phyloP scores from a whole-genome alignment of 2,888 invertebrate genomes.

The Acanthosepion esculentum region DNA sequence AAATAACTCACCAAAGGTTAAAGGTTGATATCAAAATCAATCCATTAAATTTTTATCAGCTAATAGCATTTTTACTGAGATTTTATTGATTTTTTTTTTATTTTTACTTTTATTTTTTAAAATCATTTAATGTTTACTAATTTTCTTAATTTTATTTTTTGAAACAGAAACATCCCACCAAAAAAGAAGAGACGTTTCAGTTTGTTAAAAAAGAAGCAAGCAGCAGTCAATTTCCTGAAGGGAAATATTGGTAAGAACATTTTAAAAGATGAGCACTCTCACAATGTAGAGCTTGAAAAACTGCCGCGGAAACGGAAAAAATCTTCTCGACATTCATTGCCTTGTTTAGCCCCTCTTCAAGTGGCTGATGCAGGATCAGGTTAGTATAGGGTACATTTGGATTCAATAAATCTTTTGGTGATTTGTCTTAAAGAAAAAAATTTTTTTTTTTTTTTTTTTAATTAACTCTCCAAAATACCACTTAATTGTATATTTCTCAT shows the following conservation, averaged over 20 bases:
- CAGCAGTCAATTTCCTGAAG: background rate
- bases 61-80: background rate
- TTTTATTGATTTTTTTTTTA: background rate
- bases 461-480: too few relatives aligned
- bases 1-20: too few relatives aligned
- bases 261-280: background rate
- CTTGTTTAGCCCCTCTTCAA: background rate
- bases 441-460: too few relatives aligned
- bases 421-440: background rate
- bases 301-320: background rate
- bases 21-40: too few relatives aligned
- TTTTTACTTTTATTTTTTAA: background rate
- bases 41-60: too few relatives aligned
- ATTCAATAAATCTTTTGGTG: background rate
- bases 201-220: constrained; percentile 35
- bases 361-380: background rate
- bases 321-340: constrained; percentile 16
- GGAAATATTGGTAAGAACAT: background rate
- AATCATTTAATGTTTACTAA: background rate
- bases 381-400: background rate
- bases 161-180: constrained; percentile 2
- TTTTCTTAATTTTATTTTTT: background rate
- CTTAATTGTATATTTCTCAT: too few relatives aligned
- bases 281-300: background rate
- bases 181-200: background rate